Evolutionary conservation across 2,797 vertebrate genomes (phyloP).

Genomic region (Phaenicophaeus curvirostris): DNA sequence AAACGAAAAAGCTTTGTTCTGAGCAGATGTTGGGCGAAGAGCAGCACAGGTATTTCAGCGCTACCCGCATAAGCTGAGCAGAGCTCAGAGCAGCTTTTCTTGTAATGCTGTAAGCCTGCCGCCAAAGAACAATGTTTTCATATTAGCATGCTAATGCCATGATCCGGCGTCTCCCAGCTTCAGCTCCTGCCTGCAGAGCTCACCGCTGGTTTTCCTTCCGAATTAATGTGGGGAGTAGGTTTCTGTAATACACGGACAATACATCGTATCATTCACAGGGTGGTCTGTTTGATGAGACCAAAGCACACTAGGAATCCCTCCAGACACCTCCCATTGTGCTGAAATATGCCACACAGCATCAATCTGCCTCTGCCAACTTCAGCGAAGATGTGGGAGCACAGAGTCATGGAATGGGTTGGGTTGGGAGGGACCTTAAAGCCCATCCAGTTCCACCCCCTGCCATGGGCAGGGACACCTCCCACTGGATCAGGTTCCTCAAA

Average conservation of each 20-base stretch:
- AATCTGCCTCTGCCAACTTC: no score
- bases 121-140: neutral
- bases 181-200: neutral
- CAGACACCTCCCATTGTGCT: neutral
- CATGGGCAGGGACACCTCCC: no score
- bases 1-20: neutral
- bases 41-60: accelerated
- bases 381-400: no score
- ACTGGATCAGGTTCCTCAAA: no score
- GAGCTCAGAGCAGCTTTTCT: neutral
- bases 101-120: neutral
- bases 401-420: no score
- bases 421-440: no score
- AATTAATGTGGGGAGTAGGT: neutral
- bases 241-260: accelerated
- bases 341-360: neutral
- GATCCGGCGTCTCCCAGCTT: accelerated
- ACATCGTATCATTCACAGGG: accelerated
- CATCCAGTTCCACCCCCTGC: no score
- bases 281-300: neutral
- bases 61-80: neutral
- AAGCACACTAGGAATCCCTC: neutral
- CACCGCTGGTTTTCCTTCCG: neutral
- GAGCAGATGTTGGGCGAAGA: neutral
- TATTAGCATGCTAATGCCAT: neutral